These are phyloP conservation scores for Sicus ferrugineus DNA, from an alignment of 2,888 invertebrate genomes.

Conservation along the genomic window DNA sequence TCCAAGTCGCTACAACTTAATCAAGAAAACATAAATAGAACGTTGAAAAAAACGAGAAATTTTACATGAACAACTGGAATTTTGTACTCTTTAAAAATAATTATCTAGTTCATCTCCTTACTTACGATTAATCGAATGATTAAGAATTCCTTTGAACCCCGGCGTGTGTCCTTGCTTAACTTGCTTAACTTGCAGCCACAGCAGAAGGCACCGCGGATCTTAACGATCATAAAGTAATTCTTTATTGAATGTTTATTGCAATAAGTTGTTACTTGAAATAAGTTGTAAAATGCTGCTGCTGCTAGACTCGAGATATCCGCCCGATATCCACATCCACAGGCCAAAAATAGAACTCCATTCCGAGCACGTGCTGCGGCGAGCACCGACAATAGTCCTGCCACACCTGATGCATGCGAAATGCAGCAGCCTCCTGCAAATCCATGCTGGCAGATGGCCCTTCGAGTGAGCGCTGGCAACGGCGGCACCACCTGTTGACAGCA, in stretches of 20 bases:
- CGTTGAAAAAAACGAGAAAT: too few relatives aligned
- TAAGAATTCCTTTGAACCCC: not conserved
- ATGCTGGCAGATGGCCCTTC: slow-evolving; percentile 20
- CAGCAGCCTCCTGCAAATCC: slow-evolving; percentile 25
- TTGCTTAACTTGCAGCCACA: not conserved
- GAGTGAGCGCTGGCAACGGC: not conserved
- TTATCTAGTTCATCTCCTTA: too few relatives aligned
- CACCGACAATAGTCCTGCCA: not conserved
- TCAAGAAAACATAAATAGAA: too few relatives aligned
- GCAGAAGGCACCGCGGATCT: not conserved
- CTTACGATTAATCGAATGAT: not conserved
- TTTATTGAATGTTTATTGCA: not conserved
- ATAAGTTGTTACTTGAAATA: not conserved
- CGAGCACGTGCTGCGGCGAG: slow-evolving; percentile 34
- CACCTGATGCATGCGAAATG: slow-evolving; percentile 28
- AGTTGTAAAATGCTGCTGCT: not conserved
- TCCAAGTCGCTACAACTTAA: too few relatives aligned
- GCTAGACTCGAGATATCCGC: not conserved
- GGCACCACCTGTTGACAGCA: slow-evolving; percentile 25
- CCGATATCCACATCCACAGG: not conserved
- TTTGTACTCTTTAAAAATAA: too few relatives aligned
- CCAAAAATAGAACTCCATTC: slow-evolving; percentile 27
- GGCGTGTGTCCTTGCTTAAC: not conserved
- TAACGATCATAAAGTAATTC: not conserved
- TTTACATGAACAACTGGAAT: too few relatives aligned